A percentile compares a stretch with the other conserved stretches of the same genome.
phyloP scores from a whole-genome alignment of 2,113 vertebrate species.

The Zapornia atra region DNA sequence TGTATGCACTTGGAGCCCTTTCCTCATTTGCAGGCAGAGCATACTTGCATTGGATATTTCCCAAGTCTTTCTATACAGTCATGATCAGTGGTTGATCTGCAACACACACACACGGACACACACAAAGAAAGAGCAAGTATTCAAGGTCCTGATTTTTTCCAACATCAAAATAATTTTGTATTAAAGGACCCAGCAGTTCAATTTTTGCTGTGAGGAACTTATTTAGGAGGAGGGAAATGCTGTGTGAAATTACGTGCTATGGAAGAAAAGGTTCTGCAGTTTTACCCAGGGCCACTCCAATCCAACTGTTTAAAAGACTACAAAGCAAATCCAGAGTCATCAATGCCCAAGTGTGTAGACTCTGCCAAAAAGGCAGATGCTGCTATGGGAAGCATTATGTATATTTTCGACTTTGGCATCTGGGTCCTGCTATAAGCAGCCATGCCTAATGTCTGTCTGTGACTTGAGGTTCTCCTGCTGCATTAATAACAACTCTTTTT shows the following conservation, averaged over 20 bases:
- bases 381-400: slow-evolving; percentile 21
- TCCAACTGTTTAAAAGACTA: slow-evolving; percentile 1
- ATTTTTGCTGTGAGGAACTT: background rate
- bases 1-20: background rate
- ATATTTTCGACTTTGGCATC: slow-evolving; percentile 57
- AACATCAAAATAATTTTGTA: background rate
- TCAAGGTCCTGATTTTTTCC: background rate
- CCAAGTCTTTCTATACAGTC: background rate
- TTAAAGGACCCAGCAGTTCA: background rate
- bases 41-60: background rate
- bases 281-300: background rate
- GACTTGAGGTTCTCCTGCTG: background rate
- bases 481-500: background rate
- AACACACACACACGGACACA: background rate
- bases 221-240: background rate
- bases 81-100: background rate
- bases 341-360: slow-evolving; percentile 6
- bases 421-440: slow-evolving; percentile 50
- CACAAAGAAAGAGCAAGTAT: background rate
- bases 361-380: slow-evolving; percentile 75
- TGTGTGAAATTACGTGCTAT: background rate
- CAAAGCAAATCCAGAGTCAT: slow-evolving; percentile 39
- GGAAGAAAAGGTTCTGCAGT: background rate
- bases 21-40: background rate
- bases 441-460: background rate